Evolutionary conservation across 2,113 vertebrate species (phyloP).

Genomic region (Gobius niger): DNA sequence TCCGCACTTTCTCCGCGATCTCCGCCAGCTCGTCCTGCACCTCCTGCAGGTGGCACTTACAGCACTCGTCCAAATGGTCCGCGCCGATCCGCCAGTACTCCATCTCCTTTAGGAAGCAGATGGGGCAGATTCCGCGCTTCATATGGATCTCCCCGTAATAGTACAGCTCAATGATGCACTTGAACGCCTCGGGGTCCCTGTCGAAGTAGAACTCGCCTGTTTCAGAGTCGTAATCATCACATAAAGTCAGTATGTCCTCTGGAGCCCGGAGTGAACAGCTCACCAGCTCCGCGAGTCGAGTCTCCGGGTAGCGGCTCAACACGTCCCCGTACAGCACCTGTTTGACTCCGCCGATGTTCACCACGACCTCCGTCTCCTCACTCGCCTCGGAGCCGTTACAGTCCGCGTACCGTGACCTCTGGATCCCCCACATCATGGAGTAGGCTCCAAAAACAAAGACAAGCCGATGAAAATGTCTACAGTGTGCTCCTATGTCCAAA

Average conservation of each 20-base stretch:
- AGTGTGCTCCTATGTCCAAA: constrained; percentile 3
- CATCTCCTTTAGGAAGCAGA: constrained; percentile 97
- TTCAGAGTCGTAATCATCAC: constrained; percentile 93
- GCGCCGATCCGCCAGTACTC: constrained; percentile 95
- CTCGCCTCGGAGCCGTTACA: constrained; percentile 76
- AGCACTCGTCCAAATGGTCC: constrained; percentile 91
- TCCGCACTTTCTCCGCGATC: constrained; percentile 89
- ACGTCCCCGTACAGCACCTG: constrained; percentile 86
- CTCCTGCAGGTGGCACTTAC: constrained; percentile 86
- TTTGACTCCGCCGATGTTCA: constrained; percentile 93
- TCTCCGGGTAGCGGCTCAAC: constrained; percentile 88
- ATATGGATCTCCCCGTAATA: constrained; percentile 94
- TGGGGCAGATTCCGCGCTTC: constrained; percentile 93
- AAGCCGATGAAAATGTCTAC: not conserved
- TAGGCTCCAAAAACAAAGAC: not conserved
- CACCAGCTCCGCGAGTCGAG: constrained; percentile 87
- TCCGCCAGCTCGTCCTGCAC: constrained; percentile 92
- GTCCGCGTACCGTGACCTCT: constrained; percentile 77
- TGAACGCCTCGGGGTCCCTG: constrained; percentile 93
- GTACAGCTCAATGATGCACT: constrained; percentile 91
- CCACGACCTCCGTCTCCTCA: constrained; percentile 84
- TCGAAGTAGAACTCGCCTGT: constrained; percentile 96
- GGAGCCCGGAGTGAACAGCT: constrained; percentile 74
- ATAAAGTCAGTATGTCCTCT: constrained; percentile 77
- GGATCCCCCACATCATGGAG: constrained; percentile 76